phyloP scores from a whole-genome alignment of 1,140 invertebrate species.

The Temnothorax nylanderi region DNA sequence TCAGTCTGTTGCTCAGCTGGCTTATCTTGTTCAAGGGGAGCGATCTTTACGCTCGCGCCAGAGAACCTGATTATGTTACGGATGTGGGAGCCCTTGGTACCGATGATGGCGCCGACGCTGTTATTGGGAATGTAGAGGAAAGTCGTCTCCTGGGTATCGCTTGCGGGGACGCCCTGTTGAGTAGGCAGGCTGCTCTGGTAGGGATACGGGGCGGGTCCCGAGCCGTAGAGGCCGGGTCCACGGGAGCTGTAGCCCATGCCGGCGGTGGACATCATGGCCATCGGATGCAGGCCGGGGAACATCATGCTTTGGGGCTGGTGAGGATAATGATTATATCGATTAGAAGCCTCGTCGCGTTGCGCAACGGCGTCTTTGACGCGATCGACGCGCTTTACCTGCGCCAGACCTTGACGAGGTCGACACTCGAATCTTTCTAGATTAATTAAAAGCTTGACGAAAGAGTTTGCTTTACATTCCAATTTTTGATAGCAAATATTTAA shows the following conservation, averaged over 20 bases:
- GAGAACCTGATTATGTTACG: slow-evolving; percentile 98
- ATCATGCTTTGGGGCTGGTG: slow-evolving; percentile 95
- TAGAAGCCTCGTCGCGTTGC: background rate
- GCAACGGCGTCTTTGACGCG: background rate
- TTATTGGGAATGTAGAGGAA: slow-evolving; percentile 98
- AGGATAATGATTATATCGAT: slow-evolving; percentile 47
- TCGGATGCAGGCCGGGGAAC: slow-evolving; percentile 97
- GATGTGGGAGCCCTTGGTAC: slow-evolving; percentile 98
- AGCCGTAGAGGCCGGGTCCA: slow-evolving; percentile 85
- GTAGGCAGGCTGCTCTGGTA: slow-evolving; percentile 81
- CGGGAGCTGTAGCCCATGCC: slow-evolving; percentile 89
- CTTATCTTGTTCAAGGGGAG: slow-evolving; percentile 93
- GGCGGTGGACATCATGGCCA: slow-evolving; percentile 98
- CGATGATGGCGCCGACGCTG: slow-evolving; percentile 98
- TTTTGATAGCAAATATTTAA: background rate
- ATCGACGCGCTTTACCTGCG: background rate
- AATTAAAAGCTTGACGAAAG: slow-evolving; percentile 2
- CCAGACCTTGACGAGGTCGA: background rate
- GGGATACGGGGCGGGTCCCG: slow-evolving; percentile 86
- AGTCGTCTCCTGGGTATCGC: slow-evolving; percentile 93
- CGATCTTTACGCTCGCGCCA: slow-evolving; percentile 97
- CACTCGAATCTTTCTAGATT: background rate
- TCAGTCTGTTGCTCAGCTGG: slow-evolving; percentile 90
- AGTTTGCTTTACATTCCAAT: background rate
- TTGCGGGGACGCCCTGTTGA: slow-evolving; percentile 84